Base-by-base conservation (phyloP, 2,797 vertebrate genomes). In the Ammospiza maritima region DNA sequence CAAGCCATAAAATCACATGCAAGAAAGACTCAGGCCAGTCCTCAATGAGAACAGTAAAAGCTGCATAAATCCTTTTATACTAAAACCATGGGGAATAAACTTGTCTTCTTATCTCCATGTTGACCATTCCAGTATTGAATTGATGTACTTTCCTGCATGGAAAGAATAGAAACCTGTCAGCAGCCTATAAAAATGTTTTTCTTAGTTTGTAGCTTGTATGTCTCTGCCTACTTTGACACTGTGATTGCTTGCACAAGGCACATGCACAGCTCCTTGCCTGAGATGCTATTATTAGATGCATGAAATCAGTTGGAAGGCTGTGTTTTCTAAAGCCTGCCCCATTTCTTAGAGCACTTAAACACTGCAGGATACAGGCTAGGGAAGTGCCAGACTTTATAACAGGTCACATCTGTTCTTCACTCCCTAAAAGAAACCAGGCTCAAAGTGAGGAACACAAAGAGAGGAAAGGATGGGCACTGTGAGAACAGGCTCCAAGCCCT, bases 291-390 rank as follows among this genome's bases (percentile, higher is more conserved):
- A 84, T 67, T 85, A 92, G 74, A 66, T 48, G 36, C 81, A 56
- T 38, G 56, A 70, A 87, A 93, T 73, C 78, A 79, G 64, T 60
- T 45, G 67, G 60, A 89, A 85, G 26, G n/a, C 29, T 83, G 30
- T 34, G 27, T 79, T 89, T 96, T 90, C 77, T 85, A 67, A 92
- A 88, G 29, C 36, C n/a, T 85, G 72, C 9, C 20, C 64, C 36
- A 56, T 71, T 94, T 93, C 71, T 75, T 6, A 57, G 36, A 79
- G 67, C 20, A 48, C 51, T 93, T 76, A 87, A 95, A 85, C 53
- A 42, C n/a, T 53, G 60, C 44, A 60, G 77, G 87, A 82, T 42
- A 73, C 13, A 76, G 45, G n/a, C 60, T 57, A 70, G 64, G 56
- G 30, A 95, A 85, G 47, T 48, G 70, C 13, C 60, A 87, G 90